Percentiles rank a stretch among this genome's conserved stretches.
Conservation (phyloP, 2,797 vertebrate genomes). For the Notamacropus eugenii region DNA sequence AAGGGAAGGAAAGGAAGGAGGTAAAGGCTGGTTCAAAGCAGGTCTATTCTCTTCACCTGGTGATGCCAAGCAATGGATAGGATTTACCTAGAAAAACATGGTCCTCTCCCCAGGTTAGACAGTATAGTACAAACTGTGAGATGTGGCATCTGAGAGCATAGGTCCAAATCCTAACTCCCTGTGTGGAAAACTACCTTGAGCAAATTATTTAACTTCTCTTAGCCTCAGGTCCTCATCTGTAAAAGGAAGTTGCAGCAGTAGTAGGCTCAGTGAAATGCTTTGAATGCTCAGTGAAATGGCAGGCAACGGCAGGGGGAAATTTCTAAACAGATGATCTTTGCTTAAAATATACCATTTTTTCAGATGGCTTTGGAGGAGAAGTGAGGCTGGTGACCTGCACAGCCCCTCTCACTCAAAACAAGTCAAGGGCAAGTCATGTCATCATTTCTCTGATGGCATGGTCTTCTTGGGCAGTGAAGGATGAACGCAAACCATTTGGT, state of each 20-base stretch:
- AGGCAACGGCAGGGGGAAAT: not conserved
- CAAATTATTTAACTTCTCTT: not conserved
- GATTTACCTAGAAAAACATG: not conserved
- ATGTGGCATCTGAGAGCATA: not conserved
- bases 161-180: not conserved
- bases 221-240: not conserved
- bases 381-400: too few relatives aligned
- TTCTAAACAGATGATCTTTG: not conserved
- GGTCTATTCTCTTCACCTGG: not conserved
- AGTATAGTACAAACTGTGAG: not conserved
- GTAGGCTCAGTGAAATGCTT: too few relatives aligned
- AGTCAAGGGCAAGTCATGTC: too few relatives aligned
- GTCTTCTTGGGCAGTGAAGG: too few relatives aligned
- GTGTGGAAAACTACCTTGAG: not conserved
- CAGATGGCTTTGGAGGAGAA: too few relatives aligned
- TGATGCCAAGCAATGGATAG: not conserved
- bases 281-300: not conserved
- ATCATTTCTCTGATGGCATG: too few relatives aligned
- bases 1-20: not conserved
- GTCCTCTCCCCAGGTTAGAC: not conserved
- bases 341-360: not conserved
- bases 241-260: not conserved
- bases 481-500: not conserved
- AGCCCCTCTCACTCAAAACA: too few relatives aligned
- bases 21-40: not conserved